These are phyloP conservation scores for Margaritifera margaritifera DNA, from an alignment of 2,888 invertebrate genomes.

Conservation along the genomic window DNA sequence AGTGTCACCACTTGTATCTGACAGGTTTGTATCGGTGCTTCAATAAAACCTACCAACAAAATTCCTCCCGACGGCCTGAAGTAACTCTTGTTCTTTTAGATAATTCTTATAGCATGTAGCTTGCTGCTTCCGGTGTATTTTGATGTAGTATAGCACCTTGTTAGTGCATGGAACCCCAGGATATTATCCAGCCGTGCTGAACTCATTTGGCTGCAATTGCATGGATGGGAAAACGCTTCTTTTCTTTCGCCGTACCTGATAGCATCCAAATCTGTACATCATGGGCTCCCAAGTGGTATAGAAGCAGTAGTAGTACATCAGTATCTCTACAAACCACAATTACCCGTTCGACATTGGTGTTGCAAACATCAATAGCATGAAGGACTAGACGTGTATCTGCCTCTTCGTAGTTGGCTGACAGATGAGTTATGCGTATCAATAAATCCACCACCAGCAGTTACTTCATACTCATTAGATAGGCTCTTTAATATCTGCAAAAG, in stretches of 20 bases:
- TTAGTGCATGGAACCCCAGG: too few species aligned
- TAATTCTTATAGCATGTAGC: background rate
- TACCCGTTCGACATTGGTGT: background rate
- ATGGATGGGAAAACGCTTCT: conserved; percentile 6
- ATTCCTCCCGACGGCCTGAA: conserved; percentile 2
- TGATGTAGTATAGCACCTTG: too few species aligned
- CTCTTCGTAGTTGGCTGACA: conserved; percentile 9
- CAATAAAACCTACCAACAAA: background rate
- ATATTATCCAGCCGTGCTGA: background rate
- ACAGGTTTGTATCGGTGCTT: background rate
- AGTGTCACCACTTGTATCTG: background rate
- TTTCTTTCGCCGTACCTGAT: conserved; percentile 6
- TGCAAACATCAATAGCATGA: conserved; percentile 3
- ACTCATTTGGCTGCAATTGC: conserved; percentile 3
- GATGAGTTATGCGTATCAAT: background rate
- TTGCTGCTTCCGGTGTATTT: too few species aligned
- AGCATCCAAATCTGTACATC: conserved; percentile 2
- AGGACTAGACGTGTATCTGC: conserved; percentile 4
- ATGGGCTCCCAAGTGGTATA: conserved; percentile 8
- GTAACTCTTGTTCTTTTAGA: background rate
- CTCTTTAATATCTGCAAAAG: too few species aligned
- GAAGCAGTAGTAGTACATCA: conserved; percentile 6
- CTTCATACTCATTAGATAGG: background rate
- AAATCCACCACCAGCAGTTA: too few species aligned
- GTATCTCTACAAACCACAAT: conserved; percentile 3